A percentile compares a stretch with the other conserved stretches of the same genome.
Evolutionary conservation across 92 coral and sea anemone genomes (phyloP).

Genomic region (Zoanthus sansibaricus): DNA sequence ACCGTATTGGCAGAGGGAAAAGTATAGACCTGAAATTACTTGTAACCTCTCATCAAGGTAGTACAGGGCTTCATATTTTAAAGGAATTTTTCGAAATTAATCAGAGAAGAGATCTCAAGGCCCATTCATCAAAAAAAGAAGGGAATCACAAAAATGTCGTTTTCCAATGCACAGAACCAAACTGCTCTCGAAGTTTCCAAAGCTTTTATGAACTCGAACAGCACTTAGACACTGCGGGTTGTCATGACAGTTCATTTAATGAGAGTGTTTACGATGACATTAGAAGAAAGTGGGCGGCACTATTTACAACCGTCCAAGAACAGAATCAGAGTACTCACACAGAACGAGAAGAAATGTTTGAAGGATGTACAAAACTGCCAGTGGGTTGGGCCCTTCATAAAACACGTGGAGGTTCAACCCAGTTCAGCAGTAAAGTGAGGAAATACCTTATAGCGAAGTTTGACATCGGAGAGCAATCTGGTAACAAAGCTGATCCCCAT

Average conservation of each 20-base stretch:
- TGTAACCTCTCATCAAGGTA: constrained; percentile 32
- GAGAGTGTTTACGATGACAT: neutral
- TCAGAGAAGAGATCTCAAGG: neutral
- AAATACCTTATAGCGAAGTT: constrained; percentile 66
- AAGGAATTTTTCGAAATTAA: constrained; percentile 39
- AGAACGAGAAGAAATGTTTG: neutral
- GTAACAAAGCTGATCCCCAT: constrained; percentile 57
- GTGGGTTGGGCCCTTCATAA: constrained; percentile 63
- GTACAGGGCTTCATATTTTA: constrained; percentile 36
- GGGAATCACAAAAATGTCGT: constrained; percentile 8
- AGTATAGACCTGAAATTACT: constrained; percentile 1
- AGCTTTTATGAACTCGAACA: constrained; percentile 54
- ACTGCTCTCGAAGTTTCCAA: constrained; percentile 46
- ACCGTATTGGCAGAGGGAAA: constrained; percentile 63
- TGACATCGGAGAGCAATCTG: constrained; percentile 64
- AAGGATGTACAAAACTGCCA: neutral
- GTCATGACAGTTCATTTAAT: neutral
- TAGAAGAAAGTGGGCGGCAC: constrained; percentile 8
- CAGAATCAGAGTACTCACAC: neutral
- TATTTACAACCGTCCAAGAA: neutral
- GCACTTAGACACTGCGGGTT: constrained; percentile 4
- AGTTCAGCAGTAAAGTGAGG: constrained; percentile 56
- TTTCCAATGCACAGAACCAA: constrained; percentile 62
- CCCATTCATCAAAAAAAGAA: constrained; percentile 1
- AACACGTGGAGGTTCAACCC: constrained; percentile 42